Evolutionary conservation across 2,797 vertebrate genomes (phyloP).

Genomic region (Lycodopsis pacificus): DNA sequence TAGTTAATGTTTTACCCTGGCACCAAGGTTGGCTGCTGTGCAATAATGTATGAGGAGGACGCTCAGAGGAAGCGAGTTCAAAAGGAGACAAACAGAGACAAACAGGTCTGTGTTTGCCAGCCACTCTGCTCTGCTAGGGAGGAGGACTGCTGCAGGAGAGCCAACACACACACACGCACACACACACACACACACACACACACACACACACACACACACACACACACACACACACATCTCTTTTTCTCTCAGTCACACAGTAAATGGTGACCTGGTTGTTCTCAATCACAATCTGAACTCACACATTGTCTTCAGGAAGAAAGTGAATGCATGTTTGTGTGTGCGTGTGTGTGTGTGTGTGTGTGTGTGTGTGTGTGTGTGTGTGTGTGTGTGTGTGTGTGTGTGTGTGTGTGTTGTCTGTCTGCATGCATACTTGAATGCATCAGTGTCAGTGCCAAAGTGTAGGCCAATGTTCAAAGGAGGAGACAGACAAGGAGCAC

Average conservation of each 20-base stretch:
- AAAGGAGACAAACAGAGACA: constrained; percentile 72
- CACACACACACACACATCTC: constrained; percentile 39
- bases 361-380: constrained; percentile 3
- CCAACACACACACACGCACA: constrained; percentile 28
- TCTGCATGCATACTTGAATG: constrained; percentile 42
- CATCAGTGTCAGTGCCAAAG: constrained; percentile 52
- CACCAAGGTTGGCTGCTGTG: constrained; percentile 50
- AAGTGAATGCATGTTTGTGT: constrained; percentile 4
- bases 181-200: constrained; percentile 12
- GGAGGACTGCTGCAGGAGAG: constrained; percentile 58
- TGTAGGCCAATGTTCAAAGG: constrained; percentile 61
- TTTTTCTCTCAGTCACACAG: constrained; percentile 25
- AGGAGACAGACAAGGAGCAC: constrained; percentile 31
- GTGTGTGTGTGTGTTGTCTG: not conserved
- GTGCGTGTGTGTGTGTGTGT: not conserved
- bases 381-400: not conserved
- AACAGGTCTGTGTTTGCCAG: constrained; percentile 76
- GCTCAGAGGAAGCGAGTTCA: constrained; percentile 59
- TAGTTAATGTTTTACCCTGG: constrained; percentile 57
- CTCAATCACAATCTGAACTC: not conserved
- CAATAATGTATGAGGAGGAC: constrained; percentile 66
- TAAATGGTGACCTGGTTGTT: constrained; percentile 68
- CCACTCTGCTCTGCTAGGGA: constrained; percentile 48
- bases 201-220: constrained; percentile 28
- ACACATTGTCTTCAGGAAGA: constrained; percentile 20